Percentiles rank a stretch among this genome's conserved stretches.
phyloP scores from a whole-genome alignment of 2,888 invertebrate genomes.

The Chloromyia formosa region DNA sequence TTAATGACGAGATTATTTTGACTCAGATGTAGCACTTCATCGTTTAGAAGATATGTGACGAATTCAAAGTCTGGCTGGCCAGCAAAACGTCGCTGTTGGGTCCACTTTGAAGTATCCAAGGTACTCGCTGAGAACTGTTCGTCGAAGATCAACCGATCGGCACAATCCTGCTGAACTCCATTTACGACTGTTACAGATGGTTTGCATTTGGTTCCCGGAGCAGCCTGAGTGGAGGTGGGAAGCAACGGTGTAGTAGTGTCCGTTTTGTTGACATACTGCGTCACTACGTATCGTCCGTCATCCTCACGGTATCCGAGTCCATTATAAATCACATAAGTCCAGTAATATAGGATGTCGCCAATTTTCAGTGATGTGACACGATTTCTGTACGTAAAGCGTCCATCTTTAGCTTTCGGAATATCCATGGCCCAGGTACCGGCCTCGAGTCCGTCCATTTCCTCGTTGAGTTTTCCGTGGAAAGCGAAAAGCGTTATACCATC shows the following conservation, averaged over 20 bases:
- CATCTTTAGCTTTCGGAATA: constrained; percentile 69
- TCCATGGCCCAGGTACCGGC: constrained; percentile 74
- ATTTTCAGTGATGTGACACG: constrained; percentile 67
- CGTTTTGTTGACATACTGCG: constrained; percentile 25
- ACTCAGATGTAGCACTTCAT: constrained; percentile 50
- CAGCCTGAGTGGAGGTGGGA: neutral
- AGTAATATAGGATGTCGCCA: constrained; percentile 78
- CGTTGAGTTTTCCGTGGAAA: constrained; percentile 79
- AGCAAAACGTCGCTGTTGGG: constrained; percentile 57
- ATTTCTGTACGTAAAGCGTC: constrained; percentile 75
- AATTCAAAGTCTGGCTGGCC: constrained; percentile 59
- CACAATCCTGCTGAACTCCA: constrained; percentile 51
- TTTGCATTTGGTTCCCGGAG: neutral
- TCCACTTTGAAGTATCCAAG: constrained; percentile 56
- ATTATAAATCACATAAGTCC: constrained; percentile 77
- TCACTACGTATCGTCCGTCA: constrained; percentile 61
- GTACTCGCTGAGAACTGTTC: constrained; percentile 55
- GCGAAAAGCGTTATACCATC: constrained; percentile 77
- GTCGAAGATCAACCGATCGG: constrained; percentile 57
- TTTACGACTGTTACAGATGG: constrained; percentile 15
- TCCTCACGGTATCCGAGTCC: constrained; percentile 75
- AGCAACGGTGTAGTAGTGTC: neutral
- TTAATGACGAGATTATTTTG: constrained; percentile 54
- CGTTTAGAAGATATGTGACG: constrained; percentile 52
- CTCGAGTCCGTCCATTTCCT: constrained; percentile 75